Evolutionary conservation across 2,888 invertebrate genomes (phyloP).

Genomic region (Morpho helenor): DNA sequence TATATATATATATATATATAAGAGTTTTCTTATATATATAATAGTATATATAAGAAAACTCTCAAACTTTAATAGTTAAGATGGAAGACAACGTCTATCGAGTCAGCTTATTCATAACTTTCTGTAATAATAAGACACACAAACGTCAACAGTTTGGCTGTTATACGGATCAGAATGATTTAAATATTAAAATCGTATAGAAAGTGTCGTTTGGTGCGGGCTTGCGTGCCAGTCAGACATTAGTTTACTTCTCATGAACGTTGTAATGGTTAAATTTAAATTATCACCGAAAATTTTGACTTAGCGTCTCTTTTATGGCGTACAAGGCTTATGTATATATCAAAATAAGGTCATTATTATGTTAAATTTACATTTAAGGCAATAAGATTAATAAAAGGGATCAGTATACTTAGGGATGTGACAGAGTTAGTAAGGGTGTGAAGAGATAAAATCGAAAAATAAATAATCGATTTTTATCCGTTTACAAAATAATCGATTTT

Average conservation of each 20-base stretch:
- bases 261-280: conserved; percentile 19
- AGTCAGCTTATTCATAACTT: neutral
- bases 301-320: conserved; percentile 12
- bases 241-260: conserved; percentile 21
- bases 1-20: too few relatives aligned
- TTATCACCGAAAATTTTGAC: conserved; percentile 18
- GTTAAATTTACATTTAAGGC: conserved; percentile 5
- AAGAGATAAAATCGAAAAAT: too few relatives aligned
- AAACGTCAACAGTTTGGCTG: conserved; percentile 27
- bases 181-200: conserved; percentile 35
- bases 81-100: too few relatives aligned
- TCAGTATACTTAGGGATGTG: too few relatives aligned
- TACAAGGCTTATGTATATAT: conserved; percentile 16
- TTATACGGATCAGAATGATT: conserved; percentile 29
- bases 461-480: too few relatives aligned
- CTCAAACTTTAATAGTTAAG: too few relatives aligned
- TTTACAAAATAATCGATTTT: too few relatives aligned
- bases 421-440: too few relatives aligned
- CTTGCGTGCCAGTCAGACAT: conserved; percentile 28
- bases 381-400: conserved; percentile 5
- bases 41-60: too few relatives aligned
- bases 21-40: too few relatives aligned
- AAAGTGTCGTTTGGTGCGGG: conserved; percentile 25
- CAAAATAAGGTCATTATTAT: conserved; percentile 7
- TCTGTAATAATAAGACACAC: conserved; percentile 14